phyloP scores from a whole-genome alignment of 1,140 invertebrate genomes.

The Leucophenga varia region DNA sequence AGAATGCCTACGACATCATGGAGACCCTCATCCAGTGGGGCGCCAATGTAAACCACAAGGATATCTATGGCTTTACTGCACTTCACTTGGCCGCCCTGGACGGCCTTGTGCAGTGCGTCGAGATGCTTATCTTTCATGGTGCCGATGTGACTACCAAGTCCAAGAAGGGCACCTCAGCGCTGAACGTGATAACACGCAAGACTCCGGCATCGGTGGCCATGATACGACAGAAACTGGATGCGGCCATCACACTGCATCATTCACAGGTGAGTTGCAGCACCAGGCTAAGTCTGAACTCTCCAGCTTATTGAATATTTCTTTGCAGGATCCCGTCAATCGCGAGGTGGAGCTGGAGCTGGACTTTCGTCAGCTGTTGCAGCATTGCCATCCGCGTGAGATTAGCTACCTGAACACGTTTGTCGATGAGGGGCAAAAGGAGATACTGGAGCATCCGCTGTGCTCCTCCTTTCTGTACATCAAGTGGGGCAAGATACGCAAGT shows the following conservation, averaged over 20 bases:
- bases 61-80: slow-evolving; percentile 86
- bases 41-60: slow-evolving; percentile 80
- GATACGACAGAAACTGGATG: slow-evolving; percentile 74
- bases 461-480: slow-evolving; percentile 82
- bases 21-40: slow-evolving; percentile 74
- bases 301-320: too few species aligned
- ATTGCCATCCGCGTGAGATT: slow-evolving; percentile 76
- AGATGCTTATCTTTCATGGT: slow-evolving; percentile 78
- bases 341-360: slow-evolving; percentile 81
- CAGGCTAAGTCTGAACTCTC: too few species aligned
- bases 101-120: slow-evolving; percentile 79
- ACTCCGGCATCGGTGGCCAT: slow-evolving; percentile 78
- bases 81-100: slow-evolving; percentile 84
- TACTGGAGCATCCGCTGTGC: slow-evolving; percentile 78
- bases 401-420: slow-evolving; percentile 80
- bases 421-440: slow-evolving; percentile 80
- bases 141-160: slow-evolving; percentile 82
- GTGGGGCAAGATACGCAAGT: slow-evolving; percentile 87
- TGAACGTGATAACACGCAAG: slow-evolving; percentile 79
- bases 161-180: slow-evolving; percentile 77
- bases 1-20: slow-evolving; percentile 73
- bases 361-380: slow-evolving; percentile 75
- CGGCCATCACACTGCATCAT: slow-evolving; percentile 75
- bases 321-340: slow-evolving; percentile 72
- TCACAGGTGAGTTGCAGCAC: too few species aligned